Evolutionary conservation across 2,888 invertebrate species (phyloP).

Genomic region (Lasiommata megera): DNA sequence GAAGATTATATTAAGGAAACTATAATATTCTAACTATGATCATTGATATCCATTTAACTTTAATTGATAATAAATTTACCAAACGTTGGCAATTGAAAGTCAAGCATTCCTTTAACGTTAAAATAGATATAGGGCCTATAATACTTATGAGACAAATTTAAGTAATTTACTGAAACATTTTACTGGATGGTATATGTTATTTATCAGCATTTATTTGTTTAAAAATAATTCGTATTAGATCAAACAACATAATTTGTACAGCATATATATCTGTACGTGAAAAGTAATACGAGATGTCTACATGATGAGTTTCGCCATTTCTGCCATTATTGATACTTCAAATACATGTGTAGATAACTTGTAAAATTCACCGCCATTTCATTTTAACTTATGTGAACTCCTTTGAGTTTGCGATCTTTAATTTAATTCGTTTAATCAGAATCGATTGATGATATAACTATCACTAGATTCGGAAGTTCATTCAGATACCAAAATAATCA

Average conservation of each 20-base stretch:
- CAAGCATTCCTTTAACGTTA: no score
- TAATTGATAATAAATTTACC: background rate
- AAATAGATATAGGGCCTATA: background rate
- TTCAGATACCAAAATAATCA: no score
- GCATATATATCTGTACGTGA: background rate
- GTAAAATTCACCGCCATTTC: no score
- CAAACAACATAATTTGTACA: background rate
- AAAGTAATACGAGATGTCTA: background rate
- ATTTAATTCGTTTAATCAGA: no score
- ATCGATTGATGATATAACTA: no score
- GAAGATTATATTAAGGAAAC: no score
- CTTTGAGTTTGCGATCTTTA: no score
- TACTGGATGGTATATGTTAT: conserved; percentile 4
- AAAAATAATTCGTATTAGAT: background rate
- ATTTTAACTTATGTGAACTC: no score
- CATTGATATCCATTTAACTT: background rate
- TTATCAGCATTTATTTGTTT: background rate
- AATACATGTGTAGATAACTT: no score
- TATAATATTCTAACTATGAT: no score
- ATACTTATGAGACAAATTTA: background rate
- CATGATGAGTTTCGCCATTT: background rate
- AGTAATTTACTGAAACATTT: background rate
- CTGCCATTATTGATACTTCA: conserved; percentile 6
- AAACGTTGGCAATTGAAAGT: background rate
- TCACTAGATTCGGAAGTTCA: no score